Evolutionary conservation across 30 jellyfish, hydroid and myxozoan species (phyloP), one percentile per base, ranked within the genome.

Genomic region (Cassiopea xamachana): DNA sequence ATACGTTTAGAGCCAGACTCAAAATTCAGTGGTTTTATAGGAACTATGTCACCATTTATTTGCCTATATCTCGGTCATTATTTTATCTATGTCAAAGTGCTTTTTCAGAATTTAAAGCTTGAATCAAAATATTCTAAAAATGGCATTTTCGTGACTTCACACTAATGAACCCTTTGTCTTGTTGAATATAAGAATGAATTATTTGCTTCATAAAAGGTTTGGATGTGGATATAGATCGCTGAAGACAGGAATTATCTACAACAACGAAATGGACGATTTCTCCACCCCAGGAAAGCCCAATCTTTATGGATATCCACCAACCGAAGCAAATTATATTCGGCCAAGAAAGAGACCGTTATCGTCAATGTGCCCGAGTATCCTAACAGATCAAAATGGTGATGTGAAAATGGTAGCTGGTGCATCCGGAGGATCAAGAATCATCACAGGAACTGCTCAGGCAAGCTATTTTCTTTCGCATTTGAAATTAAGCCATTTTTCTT

Each of bases 271-370:
- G 99, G 98, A 96, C 76, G 99, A 96, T 75, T 96, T 96, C 91
- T 87, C 97, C 13, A 92, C 98, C 17, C 99, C 99, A 19, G 99
- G 99, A 55, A 71, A 49, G 68, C 6, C 82, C 68, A 96, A 96
- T 75, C 13, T 90, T 62, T 96, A 87, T 87, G 97, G 96, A 27
- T 91, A 75, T 70, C 97, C 99, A 15, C 97, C 99, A 43, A 86
- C 99, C 27, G 76, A 73, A 18, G 98, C 99, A 5, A 96, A 96
- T 61, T 96, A 80, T 89, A 91, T 96, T 44, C 76, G 84, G 51
- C 98, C 99, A 1, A 94, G 97, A n/a, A 96, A 96, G 83, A 96
- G 99, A 43, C 99, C 99, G 7, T 74, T 96, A 46, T 96, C 99
- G 46, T 96, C 99, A 15, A 96, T 96, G 99, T 84, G 93, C 47